Evolutionary conservation across 1,140 invertebrate species (phyloP).

Genomic region (Zaprionus africanus): DNA sequence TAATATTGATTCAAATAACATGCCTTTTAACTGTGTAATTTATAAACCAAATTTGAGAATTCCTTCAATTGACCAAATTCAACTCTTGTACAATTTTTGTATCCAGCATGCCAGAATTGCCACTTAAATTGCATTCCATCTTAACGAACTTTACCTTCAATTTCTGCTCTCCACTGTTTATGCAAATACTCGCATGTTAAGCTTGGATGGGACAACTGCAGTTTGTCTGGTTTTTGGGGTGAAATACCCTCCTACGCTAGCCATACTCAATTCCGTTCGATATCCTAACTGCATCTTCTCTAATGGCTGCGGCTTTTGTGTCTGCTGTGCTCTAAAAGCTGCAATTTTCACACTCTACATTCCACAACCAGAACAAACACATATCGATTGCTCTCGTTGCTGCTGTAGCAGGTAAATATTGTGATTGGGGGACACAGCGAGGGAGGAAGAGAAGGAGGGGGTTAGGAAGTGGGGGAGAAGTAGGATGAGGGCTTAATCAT

Average conservation of each 20-base stretch:
- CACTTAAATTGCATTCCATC: neutral
- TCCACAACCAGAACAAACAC: constrained; percentile 20
- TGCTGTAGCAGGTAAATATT: constrained; percentile 20
- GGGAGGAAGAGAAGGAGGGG: too few species aligned
- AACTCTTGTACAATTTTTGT: neutral
- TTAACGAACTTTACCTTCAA: neutral
- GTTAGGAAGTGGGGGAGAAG: too few species aligned
- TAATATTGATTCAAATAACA: too few species aligned
- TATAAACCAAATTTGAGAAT: neutral
- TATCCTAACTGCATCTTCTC: constrained; percentile 17
- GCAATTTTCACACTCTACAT: constrained; percentile 55
- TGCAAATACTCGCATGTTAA: constrained; percentile 2
- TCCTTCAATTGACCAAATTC: neutral
- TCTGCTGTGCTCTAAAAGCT: constrained; percentile 9
- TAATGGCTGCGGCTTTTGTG: constrained; percentile 39
- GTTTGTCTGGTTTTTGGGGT: constrained; percentile 7
- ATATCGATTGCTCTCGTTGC: constrained; percentile 30
- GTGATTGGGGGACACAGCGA: neutral
- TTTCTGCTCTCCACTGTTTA: neutral
- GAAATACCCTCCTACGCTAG: too few species aligned
- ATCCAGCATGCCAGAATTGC: neutral
- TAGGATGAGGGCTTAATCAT: constrained; percentile 13
- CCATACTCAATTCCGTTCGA: neutral
- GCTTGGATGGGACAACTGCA: neutral
- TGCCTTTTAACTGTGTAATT: too few species aligned